Evolutionary conservation across 2,113 vertebrate genomes (phyloP).

Genomic region (Eulemur macaco): DNA sequence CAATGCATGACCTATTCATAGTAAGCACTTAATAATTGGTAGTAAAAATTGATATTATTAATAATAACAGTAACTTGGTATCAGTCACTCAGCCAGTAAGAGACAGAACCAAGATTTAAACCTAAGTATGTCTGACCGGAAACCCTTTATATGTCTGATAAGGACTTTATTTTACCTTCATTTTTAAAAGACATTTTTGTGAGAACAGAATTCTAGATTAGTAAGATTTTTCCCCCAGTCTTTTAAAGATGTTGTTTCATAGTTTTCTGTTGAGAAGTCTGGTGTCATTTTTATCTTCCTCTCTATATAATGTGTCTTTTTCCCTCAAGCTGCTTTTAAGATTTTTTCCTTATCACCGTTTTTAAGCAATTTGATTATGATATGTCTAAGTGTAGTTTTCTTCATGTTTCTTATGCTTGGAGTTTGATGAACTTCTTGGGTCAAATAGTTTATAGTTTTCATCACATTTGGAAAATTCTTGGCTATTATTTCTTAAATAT

Average conservation of each 20-base stretch:
- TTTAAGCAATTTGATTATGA: not conserved
- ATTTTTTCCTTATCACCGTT: not conserved
- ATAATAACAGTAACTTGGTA: not conserved
- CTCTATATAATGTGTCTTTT: not conserved
- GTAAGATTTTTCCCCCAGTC: not conserved
- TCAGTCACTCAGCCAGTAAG: not conserved
- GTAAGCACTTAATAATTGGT: conserved; percentile 1
- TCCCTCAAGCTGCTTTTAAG: not conserved
- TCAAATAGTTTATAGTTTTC: not conserved
- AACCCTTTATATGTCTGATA: not conserved
- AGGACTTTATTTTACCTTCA: not conserved
- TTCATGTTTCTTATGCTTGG: conserved; percentile 19
- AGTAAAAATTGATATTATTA: conserved; percentile 21
- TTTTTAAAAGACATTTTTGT: not conserved
- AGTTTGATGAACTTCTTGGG: not conserved
- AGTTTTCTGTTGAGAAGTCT: conserved; percentile 8
- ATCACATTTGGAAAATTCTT: not conserved
- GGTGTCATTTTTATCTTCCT: not conserved
- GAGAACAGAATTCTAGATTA: conserved; percentile 2
- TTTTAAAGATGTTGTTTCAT: not conserved
- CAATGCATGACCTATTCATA: not conserved
- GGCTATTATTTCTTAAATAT: not conserved
- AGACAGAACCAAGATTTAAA: conserved; percentile 11
- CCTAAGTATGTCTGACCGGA: not conserved
- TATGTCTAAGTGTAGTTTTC: not conserved